A percentile compares a stretch with the other conserved stretches of the same genome.
These are phyloP conservation scores for Gobio gobio DNA, from an alignment of 2,113 vertebrate species.

Conservation along the genomic window DNA sequence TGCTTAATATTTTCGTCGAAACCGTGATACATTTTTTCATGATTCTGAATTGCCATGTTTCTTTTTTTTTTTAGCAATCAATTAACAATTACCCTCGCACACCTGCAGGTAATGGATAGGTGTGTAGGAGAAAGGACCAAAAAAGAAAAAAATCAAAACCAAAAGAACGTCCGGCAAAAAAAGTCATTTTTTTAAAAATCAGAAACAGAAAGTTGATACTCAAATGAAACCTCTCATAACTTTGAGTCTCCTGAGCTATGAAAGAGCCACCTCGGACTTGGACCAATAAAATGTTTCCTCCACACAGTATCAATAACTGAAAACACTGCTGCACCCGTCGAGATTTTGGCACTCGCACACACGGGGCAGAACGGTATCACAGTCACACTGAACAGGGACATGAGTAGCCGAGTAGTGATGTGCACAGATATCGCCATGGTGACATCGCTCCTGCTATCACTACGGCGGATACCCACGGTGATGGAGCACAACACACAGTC, in stretches of 20 bases:
- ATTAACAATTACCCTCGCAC: no score
- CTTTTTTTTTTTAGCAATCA: neutral
- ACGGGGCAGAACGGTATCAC: conserved; percentile 27
- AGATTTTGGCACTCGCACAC: conserved; percentile 30
- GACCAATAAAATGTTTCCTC: neutral
- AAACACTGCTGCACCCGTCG: neutral
- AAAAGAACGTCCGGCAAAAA: no score
- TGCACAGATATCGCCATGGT: conserved; percentile 38
- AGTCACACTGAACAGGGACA: conserved; percentile 42
- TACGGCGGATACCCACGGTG: conserved; percentile 22
- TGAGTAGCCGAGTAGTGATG: conserved; percentile 18
- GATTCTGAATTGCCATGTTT: neutral
- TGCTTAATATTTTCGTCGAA: neutral
- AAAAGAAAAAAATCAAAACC: no score
- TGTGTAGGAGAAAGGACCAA: no score
- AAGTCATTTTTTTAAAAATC: no score
- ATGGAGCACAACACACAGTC: conserved; percentile 42
- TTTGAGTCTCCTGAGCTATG: neutral
- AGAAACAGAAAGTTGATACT: neutral
- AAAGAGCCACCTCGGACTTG: neutral
- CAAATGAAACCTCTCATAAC: neutral
- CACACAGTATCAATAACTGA: conserved; percentile 1
- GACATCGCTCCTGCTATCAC: conserved; percentile 39
- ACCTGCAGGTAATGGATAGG: no score
- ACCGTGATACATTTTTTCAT: neutral